Percentiles rank a stretch among this genome's conserved stretches.
These are phyloP conservation scores for Subacronicta megacephala DNA, from an alignment of 2,888 invertebrate species.

Conservation along the genomic window DNA sequence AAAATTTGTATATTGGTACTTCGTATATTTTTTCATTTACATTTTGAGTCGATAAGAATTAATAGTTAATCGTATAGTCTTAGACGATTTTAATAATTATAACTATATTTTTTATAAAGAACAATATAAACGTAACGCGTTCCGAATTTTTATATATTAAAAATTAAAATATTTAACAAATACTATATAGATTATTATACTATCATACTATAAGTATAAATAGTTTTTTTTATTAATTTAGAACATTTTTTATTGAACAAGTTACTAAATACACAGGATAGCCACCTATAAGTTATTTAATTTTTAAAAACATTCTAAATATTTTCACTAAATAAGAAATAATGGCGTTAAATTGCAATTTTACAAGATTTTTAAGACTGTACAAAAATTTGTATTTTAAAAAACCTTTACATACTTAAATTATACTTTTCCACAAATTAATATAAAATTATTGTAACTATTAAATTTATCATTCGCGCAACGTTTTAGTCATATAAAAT, in stretches of 20 bases:
- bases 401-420: conserved; percentile 54
- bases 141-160: conserved; percentile 67
- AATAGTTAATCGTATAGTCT: conserved; percentile 83
- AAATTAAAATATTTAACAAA: conserved; percentile 84
- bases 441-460: conserved; percentile 38
- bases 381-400: conserved; percentile 71
- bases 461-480: conserved; percentile 48
- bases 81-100: conserved; percentile 77
- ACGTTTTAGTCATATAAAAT: conserved; percentile 58
- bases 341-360: conserved; percentile 58
- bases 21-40: conserved; percentile 89
- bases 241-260: conserved; percentile 87
- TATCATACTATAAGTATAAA: conserved; percentile 74
- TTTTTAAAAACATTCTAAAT: conserved; percentile 73
- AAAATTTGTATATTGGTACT: conserved; percentile 90
- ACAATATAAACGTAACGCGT: conserved; percentile 82
- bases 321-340: conserved; percentile 70
- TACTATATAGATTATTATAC: conserved; percentile 78
- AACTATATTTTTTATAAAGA: conserved; percentile 74
- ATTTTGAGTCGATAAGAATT: conserved; percentile 86
- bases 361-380: conserved; percentile 53
- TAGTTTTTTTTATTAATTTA: conserved; percentile 75
- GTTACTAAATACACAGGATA: conserved; percentile 80
- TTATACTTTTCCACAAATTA: conserved; percentile 34
- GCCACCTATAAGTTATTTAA: conserved; percentile 73